Conservation (phyloP, 2,888 invertebrate species). For the Bugula neritina region DNA sequence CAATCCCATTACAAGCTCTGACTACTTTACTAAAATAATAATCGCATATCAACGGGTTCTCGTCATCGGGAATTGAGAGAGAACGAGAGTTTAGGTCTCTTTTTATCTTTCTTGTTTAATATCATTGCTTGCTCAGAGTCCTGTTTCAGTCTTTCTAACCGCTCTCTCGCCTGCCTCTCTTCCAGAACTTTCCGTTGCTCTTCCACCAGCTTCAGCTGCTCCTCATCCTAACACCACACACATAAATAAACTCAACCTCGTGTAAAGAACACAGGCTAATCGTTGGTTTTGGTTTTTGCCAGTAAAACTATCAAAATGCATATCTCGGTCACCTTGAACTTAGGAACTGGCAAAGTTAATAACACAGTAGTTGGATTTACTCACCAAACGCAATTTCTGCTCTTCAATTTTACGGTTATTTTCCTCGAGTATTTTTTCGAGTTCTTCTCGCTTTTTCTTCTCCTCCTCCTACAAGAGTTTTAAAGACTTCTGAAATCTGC, state of each 20-base stretch:
- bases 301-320: too few species aligned
- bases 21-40: too few species aligned
- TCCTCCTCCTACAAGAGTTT: conserved; percentile 80
- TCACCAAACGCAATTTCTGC: conserved; percentile 88
- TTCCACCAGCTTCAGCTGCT: conserved; percentile 89
- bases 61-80: conserved; percentile 28
- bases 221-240: conserved; percentile 72
- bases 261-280: too few species aligned
- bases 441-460: conserved; percentile 85
- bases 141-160: conserved; percentile 83
- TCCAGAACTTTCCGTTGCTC: conserved; percentile 88
- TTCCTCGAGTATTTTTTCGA: conserved; percentile 93
- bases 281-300: too few species aligned
- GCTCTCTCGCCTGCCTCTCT: conserved; percentile 82
- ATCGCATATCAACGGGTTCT: too few species aligned
- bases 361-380: too few species aligned
- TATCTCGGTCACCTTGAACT: too few species aligned
- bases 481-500: not conserved
- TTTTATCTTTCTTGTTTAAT: conserved; percentile 77
- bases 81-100: conserved; percentile 88
- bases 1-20: too few species aligned
- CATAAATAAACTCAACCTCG: not conserved
- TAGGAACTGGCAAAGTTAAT: too few species aligned
- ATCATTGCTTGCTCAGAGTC: conserved; percentile 96
- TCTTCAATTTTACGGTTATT: conserved; percentile 96